Conservation (phyloP, 1,140 invertebrate genomes). For the Euwallacea fornicatus region DNA sequence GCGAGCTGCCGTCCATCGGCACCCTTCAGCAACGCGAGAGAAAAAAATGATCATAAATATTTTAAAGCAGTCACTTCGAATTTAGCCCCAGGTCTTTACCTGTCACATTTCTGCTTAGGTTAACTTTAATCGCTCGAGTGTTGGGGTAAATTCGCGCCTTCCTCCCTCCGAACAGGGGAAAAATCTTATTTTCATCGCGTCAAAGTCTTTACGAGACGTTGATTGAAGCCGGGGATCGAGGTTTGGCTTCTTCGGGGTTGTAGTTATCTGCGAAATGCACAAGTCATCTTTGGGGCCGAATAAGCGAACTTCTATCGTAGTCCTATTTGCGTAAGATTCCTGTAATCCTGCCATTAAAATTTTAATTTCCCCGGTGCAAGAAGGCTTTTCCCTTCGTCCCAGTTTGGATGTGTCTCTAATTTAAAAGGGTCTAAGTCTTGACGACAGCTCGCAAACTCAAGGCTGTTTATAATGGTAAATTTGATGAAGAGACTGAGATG, state of each 20-base stretch:
- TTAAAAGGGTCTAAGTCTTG: conserved; percentile 23
- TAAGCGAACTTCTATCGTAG: not conserved
- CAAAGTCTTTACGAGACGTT: conserved; percentile 28
- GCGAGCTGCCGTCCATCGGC: not conserved
- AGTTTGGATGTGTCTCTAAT: conserved; percentile 20
- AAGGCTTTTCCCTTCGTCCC: not conserved
- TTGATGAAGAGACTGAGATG: conserved; percentile 33
- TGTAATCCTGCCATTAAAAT: too few relatives aligned
- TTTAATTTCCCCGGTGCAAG: not conserved
- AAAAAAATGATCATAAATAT: conserved; percentile 33
- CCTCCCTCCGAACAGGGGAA: conserved; percentile 5
- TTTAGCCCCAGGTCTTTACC: conserved; percentile 11
- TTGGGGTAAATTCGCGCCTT: not conserved
- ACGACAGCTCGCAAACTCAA: conserved; percentile 16
- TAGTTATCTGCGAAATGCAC: conserved; percentile 12
- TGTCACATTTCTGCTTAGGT: conserved; percentile 35
- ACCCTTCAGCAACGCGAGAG: not conserved
- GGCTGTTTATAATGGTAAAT: conserved; percentile 33
- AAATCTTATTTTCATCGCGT: conserved; percentile 35
- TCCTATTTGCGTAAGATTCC: too few relatives aligned
- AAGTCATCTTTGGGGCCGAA: conserved; percentile 6
- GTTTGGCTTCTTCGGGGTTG: not conserved
- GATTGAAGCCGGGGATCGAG: conserved; percentile 7
- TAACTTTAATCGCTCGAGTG: conserved; percentile 29
- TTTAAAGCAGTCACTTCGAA: conserved; percentile 26